Conservation (phyloP, 2,888 invertebrate genomes). For the Rhodophaea formosa region DNA sequence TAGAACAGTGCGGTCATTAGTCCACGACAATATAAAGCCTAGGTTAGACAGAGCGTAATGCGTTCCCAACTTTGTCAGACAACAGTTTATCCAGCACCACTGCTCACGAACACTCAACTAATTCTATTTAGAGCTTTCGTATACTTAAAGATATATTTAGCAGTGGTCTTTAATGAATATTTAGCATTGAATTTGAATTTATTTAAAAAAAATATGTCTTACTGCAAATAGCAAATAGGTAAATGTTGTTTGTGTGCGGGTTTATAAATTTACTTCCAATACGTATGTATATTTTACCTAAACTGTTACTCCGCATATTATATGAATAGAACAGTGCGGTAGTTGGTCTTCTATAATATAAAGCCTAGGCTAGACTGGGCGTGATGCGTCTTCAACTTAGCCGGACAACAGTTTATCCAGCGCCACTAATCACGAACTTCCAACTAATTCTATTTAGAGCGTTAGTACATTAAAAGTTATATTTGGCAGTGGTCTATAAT, state of each 20-base stretch:
- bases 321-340: no score
- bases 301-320: no score
- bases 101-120: constrained; percentile 52
- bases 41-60: constrained; percentile 20
- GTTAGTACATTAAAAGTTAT: constrained; percentile 29
- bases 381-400: constrained; percentile 31
- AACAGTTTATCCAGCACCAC: constrained; percentile 30
- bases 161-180: no score
- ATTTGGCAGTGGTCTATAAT: no score
- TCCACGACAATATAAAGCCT: constrained; percentile 11
- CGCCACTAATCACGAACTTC: constrained; percentile 42
- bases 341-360: constrained; percentile 9
- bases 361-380: constrained; percentile 3
- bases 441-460: constrained; percentile 60
- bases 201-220: no score
- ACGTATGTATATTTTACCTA: no score
- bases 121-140: constrained; percentile 49
- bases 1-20: background rate
- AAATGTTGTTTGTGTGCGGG: no score
- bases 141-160: constrained; percentile 11
- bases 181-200: no score
- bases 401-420: constrained; percentile 28
- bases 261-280: no score
- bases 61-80: constrained; percentile 27
- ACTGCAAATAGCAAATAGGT: no score